Conservation (phyloP, 23 tunicate genomes). For the Trididemnum clinides region DNA sequence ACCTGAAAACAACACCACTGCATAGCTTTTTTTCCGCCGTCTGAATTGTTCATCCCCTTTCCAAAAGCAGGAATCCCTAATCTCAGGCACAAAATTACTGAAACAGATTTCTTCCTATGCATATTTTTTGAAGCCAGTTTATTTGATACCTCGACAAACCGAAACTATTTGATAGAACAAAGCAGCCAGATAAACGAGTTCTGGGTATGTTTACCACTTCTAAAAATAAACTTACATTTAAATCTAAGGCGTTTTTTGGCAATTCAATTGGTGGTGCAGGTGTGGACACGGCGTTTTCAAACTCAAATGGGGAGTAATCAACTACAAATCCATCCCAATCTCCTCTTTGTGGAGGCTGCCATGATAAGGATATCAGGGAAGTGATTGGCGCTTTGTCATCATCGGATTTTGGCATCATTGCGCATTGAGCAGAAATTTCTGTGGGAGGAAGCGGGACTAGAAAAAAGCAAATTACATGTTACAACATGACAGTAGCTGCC, state of each 20-base stretch:
- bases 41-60: too few species aligned
- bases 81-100: too few species aligned
- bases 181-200: too few species aligned
- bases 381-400: background rate
- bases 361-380: constrained; percentile 28
- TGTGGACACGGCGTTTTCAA: constrained; percentile 25
- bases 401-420: background rate
- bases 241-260: background rate
- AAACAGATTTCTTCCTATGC: too few species aligned
- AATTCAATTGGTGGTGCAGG: constrained; percentile 27
- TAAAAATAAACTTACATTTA: constrained; percentile 33
- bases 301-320: constrained; percentile 84
- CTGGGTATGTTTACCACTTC: background rate
- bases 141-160: too few species aligned
- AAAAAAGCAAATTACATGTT: too few species aligned
- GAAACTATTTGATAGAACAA: too few species aligned
- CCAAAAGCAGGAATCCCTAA: too few species aligned
- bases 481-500: background rate
- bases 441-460: constrained; percentile 22
- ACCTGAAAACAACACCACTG: too few species aligned
- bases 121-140: too few species aligned
- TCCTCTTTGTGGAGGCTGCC: constrained; percentile 71
- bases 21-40: too few species aligned
- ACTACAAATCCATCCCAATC: constrained; percentile 76
- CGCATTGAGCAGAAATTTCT: background rate